phyloP scores from a whole-genome alignment of 2,888 invertebrate species.

The Xanthorhoe spadicearia region DNA sequence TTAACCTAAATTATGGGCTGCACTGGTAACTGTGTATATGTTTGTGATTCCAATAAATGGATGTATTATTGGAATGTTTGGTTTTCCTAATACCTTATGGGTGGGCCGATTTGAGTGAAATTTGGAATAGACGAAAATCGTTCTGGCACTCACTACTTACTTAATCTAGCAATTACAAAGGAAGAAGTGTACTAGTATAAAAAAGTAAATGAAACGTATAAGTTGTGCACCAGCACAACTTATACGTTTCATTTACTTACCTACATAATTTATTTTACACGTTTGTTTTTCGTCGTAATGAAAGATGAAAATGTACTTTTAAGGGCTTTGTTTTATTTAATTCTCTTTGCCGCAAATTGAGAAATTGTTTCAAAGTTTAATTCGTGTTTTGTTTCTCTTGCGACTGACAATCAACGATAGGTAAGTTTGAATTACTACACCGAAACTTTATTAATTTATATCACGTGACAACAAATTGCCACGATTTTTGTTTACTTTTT shows the following conservation, averaged over 20 bases:
- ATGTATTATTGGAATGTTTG: too few relatives aligned
- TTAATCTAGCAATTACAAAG: too few relatives aligned
- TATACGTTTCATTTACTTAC: too few relatives aligned
- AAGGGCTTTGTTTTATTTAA: background rate
- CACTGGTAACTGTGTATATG: background rate
- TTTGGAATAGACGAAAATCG: too few relatives aligned
- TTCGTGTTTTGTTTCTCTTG: conserved; percentile 40
- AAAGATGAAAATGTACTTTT: background rate
- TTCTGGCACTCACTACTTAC: too few relatives aligned
- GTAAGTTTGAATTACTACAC: conserved; percentile 31
- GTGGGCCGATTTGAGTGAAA: too few relatives aligned
- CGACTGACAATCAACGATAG: conserved; percentile 41
- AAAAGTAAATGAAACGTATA: too few relatives aligned
- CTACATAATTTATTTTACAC: background rate
- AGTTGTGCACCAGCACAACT: too few relatives aligned
- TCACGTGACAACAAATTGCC: conserved; percentile 9
- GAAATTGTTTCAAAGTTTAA: conserved; percentile 38
- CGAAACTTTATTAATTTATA: conserved; percentile 14
- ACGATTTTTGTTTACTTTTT: background rate
- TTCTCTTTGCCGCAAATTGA: conserved; percentile 27
- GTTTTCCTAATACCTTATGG: too few relatives aligned
- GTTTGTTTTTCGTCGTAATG: background rate
- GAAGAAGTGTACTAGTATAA: too few relatives aligned
- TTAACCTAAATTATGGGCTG: background rate
- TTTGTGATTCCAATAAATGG: too few relatives aligned